Conservation (phyloP, 2,113 vertebrate species). For the Hydrochoerus hydrochaeris region DNA sequence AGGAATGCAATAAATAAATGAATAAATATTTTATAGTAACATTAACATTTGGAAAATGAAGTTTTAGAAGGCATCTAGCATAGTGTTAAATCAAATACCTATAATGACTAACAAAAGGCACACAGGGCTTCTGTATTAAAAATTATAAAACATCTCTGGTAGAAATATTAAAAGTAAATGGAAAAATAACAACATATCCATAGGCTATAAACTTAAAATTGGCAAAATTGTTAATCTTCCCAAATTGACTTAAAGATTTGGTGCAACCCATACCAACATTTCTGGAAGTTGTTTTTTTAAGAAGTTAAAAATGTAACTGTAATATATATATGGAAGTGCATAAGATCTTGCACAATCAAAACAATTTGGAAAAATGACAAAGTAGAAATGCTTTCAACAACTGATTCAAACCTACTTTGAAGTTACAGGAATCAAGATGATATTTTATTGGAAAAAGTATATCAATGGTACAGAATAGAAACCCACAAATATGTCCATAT, state of each 20-base stretch:
- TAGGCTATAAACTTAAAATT: not conserved
- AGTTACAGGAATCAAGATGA: not conserved
- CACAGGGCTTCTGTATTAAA: not conserved
- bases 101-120: not conserved
- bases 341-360: not conserved
- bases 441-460: not conserved
- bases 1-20: not conserved
- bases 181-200: not conserved
- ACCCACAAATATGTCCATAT: not conserved
- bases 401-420: not conserved
- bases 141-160: not conserved
- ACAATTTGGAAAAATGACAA: not conserved
- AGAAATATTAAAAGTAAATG: not conserved
- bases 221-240: not conserved
- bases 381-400: not conserved
- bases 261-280: not conserved
- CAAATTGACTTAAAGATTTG: not conserved
- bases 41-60: not conserved
- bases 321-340: not conserved
- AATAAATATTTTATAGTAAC: not conserved
- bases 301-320: not conserved
- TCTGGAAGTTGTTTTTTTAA: not conserved
- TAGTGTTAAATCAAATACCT: not conserved
- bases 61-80: not conserved
- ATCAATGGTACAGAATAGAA: not conserved